These are phyloP conservation scores for Chrysogorgia sp. DNA, from an alignment of 92 coral and sea anemone genomes.

Conservation along the genomic window DNA sequence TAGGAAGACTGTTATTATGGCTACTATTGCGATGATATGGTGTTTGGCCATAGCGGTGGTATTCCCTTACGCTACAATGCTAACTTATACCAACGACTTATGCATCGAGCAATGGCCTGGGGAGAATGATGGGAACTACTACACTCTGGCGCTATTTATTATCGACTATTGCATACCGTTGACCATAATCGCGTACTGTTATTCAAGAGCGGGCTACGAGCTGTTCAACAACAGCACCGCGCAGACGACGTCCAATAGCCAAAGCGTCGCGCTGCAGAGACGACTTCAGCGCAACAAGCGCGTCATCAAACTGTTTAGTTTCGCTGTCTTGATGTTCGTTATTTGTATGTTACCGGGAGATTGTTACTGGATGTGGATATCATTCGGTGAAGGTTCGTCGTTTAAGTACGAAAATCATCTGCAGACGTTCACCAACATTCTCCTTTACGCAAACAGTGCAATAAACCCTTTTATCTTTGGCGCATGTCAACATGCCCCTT, in stretches of 20 bases:
- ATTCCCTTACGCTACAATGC: slow-evolving; percentile 59
- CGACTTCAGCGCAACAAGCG: slow-evolving; percentile 54
- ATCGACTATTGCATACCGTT: slow-evolving; percentile 27
- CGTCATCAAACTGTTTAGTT: slow-evolving; percentile 52
- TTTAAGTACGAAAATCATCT: slow-evolving; percentile 39
- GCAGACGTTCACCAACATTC: slow-evolving; percentile 69
- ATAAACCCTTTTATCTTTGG: slow-evolving; percentile 94
- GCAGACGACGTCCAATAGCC: background rate
- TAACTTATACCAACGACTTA: slow-evolving; percentile 3
- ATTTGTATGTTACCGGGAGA: slow-evolving; percentile 64
- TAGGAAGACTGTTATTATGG: slow-evolving; percentile 39
- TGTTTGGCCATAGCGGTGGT: slow-evolving; percentile 56
- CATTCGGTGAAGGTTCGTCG: slow-evolving; percentile 41
- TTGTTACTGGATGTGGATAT: slow-evolving; percentile 67
- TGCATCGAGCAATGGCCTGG: slow-evolving; percentile 14
- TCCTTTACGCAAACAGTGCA: slow-evolving; percentile 81
- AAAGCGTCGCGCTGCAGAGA: background rate
- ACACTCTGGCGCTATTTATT: slow-evolving; percentile 27
- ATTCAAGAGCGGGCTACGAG: slow-evolving; percentile 14
- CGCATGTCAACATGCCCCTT: slow-evolving; percentile 14
- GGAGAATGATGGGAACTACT: background rate
- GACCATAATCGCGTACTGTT: slow-evolving; percentile 29
- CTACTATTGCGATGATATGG: slow-evolving; percentile 64
- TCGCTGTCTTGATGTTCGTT: slow-evolving; percentile 57
- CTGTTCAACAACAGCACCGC: background rate